These are phyloP conservation scores for Brenthis hecate DNA, from an alignment of 2,888 invertebrate genomes.

Conservation along the genomic window DNA sequence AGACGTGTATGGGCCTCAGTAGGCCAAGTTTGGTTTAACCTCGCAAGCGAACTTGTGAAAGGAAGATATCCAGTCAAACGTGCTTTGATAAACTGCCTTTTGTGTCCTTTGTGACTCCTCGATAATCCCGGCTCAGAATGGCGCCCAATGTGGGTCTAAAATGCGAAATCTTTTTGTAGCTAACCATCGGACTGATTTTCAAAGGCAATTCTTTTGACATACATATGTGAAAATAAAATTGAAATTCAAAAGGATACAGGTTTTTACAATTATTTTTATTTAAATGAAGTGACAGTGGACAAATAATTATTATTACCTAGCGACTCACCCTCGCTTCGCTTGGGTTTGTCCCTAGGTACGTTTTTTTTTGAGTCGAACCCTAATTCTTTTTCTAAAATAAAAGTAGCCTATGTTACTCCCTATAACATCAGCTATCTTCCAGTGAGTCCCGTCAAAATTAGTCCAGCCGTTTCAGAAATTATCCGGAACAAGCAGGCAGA, in stretches of 20 bases:
- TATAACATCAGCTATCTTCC: too few species aligned
- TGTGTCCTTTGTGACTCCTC: conserved; percentile 63
- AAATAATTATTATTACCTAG: not conserved
- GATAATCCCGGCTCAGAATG: conserved; percentile 64
- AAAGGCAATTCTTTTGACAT: conserved; percentile 28
- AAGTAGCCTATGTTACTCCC: too few species aligned
- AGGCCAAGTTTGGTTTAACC: conserved; percentile 46
- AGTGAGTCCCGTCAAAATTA: too few species aligned
- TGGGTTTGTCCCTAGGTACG: too few species aligned
- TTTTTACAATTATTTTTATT: conserved; percentile 5
- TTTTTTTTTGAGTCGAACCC: too few species aligned
- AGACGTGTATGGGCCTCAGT: conserved; percentile 28
- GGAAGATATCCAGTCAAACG: conserved; percentile 62
- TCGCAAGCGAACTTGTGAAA: conserved; percentile 54
- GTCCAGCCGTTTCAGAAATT: too few species aligned
- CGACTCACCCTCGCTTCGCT: too few species aligned
- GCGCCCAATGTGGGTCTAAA: conserved; percentile 47
- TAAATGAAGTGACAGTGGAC: conserved; percentile 2
- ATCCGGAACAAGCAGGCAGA: too few species aligned
- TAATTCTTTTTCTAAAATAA: too few species aligned
- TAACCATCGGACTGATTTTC: conserved; percentile 44
- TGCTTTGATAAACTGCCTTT: conserved; percentile 71
- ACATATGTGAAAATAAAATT: conserved; percentile 26
- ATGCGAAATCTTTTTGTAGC: conserved; percentile 55
- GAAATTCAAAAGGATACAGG: conserved; percentile 19